Conservation (phyloP, 1,140 invertebrate species). For the Caerostris extrusa region DNA sequence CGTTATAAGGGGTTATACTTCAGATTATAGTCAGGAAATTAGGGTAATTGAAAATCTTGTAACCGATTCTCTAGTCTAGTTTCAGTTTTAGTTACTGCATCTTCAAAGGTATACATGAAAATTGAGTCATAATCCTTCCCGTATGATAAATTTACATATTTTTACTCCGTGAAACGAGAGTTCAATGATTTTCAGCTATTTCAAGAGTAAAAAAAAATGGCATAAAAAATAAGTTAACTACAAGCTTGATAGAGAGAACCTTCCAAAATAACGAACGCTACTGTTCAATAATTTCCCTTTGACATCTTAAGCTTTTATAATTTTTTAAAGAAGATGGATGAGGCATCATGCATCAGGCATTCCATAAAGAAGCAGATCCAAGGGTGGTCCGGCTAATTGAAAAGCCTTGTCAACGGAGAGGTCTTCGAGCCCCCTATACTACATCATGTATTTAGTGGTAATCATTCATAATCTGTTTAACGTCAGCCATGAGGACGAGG, state of each 20-base stretch:
- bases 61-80: too few species aligned
- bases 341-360: background rate
- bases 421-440: background rate
- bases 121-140: too few species aligned
- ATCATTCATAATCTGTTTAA: slow-evolving; percentile 62
- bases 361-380: slow-evolving; percentile 1
- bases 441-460: slow-evolving; percentile 41
- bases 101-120: too few species aligned
- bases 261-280: background rate
- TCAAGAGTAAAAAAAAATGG: too few species aligned
- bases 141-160: too few species aligned
- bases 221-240: too few species aligned
- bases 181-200: too few species aligned
- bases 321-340: slow-evolving; percentile 62
- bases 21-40: too few species aligned
- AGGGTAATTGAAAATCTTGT: too few species aligned
- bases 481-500: background rate
- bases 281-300: background rate
- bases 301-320: slow-evolving; percentile 19
- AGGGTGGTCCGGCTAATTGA: slow-evolving; percentile 68
- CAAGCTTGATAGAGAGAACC: background rate
- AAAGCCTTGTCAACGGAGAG: slow-evolving; percentile 51
- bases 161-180: too few species aligned
- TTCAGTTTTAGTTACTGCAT: too few species aligned
- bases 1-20: too few species aligned